Evolutionary conservation across 2,797 vertebrate species (phyloP).

Genomic region (Lerista edwardsae): DNA sequence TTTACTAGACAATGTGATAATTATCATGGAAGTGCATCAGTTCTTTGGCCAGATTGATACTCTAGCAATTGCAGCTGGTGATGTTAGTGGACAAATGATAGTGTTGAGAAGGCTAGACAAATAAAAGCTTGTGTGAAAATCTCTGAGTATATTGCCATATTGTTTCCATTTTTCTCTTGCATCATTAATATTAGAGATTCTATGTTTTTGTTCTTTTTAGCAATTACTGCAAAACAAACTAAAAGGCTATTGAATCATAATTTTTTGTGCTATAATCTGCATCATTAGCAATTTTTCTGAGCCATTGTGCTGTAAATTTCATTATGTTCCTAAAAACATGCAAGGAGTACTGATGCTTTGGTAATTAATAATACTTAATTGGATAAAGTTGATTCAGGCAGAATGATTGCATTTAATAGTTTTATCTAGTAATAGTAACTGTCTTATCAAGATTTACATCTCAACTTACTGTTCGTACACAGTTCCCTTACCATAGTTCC

Average conservation of each 20-base stretch:
- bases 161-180: background rate
- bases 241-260: no score
- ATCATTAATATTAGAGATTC: background rate
- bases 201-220: background rate
- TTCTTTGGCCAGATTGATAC: constrained; percentile 39
- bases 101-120: constrained; percentile 9
- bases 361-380: no score
- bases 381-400: no score
- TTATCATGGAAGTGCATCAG: constrained; percentile 22
- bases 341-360: no score
- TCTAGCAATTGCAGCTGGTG: constrained; percentile 39
- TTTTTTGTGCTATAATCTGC: background rate
- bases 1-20: constrained; percentile 20
- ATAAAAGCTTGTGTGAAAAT: constrained; percentile 21
- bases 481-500: no score
- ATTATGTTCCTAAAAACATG: no score
- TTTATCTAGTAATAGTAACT: no score
- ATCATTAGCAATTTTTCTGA: background rate
- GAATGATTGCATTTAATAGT: no score
- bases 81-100: background rate
- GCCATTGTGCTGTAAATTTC: background rate
- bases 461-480: no score
- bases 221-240: background rate
- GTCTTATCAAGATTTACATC: no score
- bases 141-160: background rate